Base-by-base conservation (phyloP, 2,113 vertebrate genomes). In the Barbus barbus region DNA sequence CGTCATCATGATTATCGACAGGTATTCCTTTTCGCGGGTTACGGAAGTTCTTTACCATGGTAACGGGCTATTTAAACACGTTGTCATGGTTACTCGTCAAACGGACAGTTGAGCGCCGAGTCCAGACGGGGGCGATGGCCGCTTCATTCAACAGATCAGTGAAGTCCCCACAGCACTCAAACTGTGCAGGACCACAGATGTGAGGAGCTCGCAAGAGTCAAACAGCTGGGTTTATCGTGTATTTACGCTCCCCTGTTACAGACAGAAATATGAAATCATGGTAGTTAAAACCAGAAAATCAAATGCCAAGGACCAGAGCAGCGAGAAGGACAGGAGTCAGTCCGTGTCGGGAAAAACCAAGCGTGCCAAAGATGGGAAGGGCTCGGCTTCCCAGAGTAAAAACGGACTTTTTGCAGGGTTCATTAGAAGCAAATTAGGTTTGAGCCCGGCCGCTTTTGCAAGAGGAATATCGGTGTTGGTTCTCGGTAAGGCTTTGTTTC, bases 251-350 rank as follows among this genome's bases (percentile, higher is more conserved):
- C 83, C 16, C 85, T 82, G 77, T 6, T 61, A 22, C 3, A 26
- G 71, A 28, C 82, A 79, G 53, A 38, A 71, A 61, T 84, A 75
- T 72, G 82, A 56, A 69, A 91, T 33, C 53, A 95, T 95, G 94
- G 93, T 90, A 87, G 90, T 91, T 53, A 94, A 93, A 89, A 90
- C 72, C 53, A 89, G 91, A 89, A 93, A 91, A 72, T 91, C 92
- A 76, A 78, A 78, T 24, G 87, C 72, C 20, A 93, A 91, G 90
- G 92, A 92, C 72, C 92, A 88, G 83, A 38, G 83, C 13, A 76
- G 41, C 24, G 93, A 93, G 84, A 91, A 89, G 61, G 93, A 94
- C 80, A 87, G 33, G 88, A 94, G 87, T 88, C 90, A 90, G 65
- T 85, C 90, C 20, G 85, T 86, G 77, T 84, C 89, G 14, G 87